Conservation (phyloP, 2,888 invertebrate genomes). For the Invenusta paracnida region DNA sequence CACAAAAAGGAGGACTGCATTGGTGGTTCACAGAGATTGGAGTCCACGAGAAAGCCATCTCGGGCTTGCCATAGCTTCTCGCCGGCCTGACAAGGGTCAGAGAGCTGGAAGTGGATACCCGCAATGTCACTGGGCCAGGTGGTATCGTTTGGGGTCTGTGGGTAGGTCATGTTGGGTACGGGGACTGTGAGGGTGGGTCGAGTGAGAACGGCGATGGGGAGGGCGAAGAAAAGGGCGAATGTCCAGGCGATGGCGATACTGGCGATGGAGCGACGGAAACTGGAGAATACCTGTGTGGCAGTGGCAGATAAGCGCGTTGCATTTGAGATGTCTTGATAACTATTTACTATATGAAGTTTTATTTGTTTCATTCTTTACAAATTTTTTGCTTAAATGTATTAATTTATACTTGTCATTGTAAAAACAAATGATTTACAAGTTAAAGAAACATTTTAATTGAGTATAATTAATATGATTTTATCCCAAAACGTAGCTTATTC, state of each 20-base stretch:
- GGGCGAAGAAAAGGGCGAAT: background rate
- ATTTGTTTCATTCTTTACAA: too few relatives aligned
- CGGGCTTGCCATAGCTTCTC: background rate
- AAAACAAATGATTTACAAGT: too few relatives aligned
- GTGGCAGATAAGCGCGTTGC: too few relatives aligned
- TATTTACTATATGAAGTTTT: too few relatives aligned
- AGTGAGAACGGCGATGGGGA: constrained; percentile 25
- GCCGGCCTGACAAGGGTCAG: background rate
- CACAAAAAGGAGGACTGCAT: background rate
- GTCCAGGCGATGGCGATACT: background rate
- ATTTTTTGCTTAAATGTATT: too few relatives aligned
- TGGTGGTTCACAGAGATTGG: constrained; percentile 33
- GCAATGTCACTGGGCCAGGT: background rate
- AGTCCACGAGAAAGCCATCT: constrained; percentile 23
- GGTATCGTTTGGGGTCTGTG: background rate
- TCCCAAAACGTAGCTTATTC: too few relatives aligned
- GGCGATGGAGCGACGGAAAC: background rate
- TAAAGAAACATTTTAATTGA: too few relatives aligned
- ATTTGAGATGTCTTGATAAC: too few relatives aligned
- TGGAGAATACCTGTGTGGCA: constrained; percentile 23
- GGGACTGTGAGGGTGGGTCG: background rate
- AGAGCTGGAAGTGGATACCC: background rate
- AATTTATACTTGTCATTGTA: too few relatives aligned
- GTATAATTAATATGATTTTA: too few relatives aligned
- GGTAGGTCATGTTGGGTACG: constrained; percentile 24